Base-by-base conservation (phyloP, 2,113 vertebrate genomes). In the Trogon surrucura region DNA sequence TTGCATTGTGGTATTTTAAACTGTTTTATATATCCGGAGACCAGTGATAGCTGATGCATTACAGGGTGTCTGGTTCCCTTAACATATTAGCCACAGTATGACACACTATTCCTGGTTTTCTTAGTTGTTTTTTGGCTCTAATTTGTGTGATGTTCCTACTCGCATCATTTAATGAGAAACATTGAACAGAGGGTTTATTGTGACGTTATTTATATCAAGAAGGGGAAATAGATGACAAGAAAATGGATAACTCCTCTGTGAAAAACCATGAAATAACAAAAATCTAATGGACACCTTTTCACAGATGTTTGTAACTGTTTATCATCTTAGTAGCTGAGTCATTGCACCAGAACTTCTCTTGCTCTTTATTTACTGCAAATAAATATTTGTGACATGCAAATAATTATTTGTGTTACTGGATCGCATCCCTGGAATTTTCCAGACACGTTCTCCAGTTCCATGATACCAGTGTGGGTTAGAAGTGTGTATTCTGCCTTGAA, bases 301-400 rank as follows among this genome's bases (percentile, higher is more conserved):
- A 51, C 26, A 58, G 66, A 75, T 82, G 56, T 75, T 89, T 90
- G 19, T 44, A 87, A 26, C 48, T 93, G 84, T 94, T 95, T 86
- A 93, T 66, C 51, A 17, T 58, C 36, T 80, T 64, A 80, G 29
- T 45, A 74, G 41, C 36, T 5, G 22, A 96, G 61, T 71, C 82
- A 89, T 48, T 81, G 51, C 69, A 75, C 64, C 54, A 80, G 58
- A 80, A 60, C 21, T 18, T 50, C 44, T 74, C 71, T 82, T 44
- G 13, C 17, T 81, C 34, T 54, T 70, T 69, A 60, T 91, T 80
- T 65, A 87, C 17, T 80, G 32, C 73, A 82, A 51, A 89, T 83
- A 95, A 95, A 85, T 86, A 90, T 86, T 96, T 95, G 77, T 51
- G 91, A 84, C 19, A 30, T 57, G 25, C 9, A 89, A 95, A 48